These are phyloP conservation scores for Frankliniella fusca DNA, from an alignment of 2,888 invertebrate genomes.

Conservation along the genomic window DNA sequence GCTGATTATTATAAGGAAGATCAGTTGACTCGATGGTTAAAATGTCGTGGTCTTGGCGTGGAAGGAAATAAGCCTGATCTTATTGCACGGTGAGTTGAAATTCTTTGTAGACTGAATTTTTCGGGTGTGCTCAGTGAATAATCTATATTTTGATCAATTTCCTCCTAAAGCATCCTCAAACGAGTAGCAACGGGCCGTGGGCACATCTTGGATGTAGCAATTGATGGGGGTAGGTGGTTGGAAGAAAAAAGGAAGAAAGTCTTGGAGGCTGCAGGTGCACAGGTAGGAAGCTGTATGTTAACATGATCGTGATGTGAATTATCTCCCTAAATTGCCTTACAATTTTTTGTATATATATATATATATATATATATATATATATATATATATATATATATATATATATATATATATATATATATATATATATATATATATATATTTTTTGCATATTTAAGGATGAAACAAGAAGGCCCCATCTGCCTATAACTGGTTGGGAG, in stretches of 20 bases:
- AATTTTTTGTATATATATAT: neutral
- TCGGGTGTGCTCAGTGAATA: neutral
- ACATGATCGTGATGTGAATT: too few relatives aligned
- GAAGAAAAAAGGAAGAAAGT: neutral
- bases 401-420: too few relatives aligned
- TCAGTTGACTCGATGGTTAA: too few relatives aligned
- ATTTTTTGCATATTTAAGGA: neutral
- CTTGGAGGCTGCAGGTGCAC: neutral
- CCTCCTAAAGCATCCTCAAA: neutral
- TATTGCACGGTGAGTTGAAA: too few relatives aligned
- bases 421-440: too few relatives aligned
- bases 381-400: too few relatives aligned
- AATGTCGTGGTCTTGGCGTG: too few relatives aligned
- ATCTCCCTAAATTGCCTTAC: neutral
- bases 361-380: too few relatives aligned
- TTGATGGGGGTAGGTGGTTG: neutral
- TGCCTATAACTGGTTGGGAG: neutral
- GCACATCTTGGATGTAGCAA: neutral
- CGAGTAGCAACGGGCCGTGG: neutral
- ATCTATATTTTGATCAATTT: neutral
- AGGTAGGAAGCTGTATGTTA: too few relatives aligned
- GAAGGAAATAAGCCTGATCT: too few relatives aligned
- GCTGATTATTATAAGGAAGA: too few relatives aligned
- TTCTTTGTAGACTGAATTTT: too few relatives aligned
- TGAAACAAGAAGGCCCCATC: neutral